Base-by-base conservation (phyloP, 1,140 invertebrate species). In the Araneus ventricosus region DNA sequence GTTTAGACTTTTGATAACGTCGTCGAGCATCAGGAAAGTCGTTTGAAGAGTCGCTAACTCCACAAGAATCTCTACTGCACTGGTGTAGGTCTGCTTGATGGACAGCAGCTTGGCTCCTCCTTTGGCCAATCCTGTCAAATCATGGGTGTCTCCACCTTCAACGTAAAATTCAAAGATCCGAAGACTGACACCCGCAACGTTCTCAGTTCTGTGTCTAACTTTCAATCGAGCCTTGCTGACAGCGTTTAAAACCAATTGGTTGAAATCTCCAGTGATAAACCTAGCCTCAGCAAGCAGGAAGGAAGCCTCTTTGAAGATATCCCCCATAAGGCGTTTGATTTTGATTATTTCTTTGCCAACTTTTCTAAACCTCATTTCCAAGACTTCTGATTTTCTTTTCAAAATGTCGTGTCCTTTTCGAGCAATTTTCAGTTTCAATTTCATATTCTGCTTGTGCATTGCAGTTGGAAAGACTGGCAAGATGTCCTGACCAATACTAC, bases 1-100 rank as follows among this genome's bases (percentile, higher is more conserved):
- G 95, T 99, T 99, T 4, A 99, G 99, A n/a, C 63, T 97, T 96
- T 99, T 99, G 94, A 99, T 99, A 37, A 99, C 98, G 95, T 99
- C 98, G 96, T 99, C 99, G 57, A 99, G 95, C 45, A 98, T 99
- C 14, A 99, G 97, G 95, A 99, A 99, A 45, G 98, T 99, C 2
- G 98, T 99, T 95, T 99, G 99, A 84, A 99, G 95, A 17, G 98
- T 99, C 17, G 99, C 99, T 94, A 99, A 95, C 95, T 99, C 98
- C 7, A 99, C 98, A 59, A 99, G 96, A 3, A 99, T 95, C 95
- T 98, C 98, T 0, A 99, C 97, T 84, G 98, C 98, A 95, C 88
- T 52, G 22, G 45, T 37, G 22, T 75, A 93, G 20, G 86, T 70
- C 27, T 88, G 24, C 27, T 93, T 93, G 4, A 93, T 20, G 4